A percentile compares a stretch with the other conserved stretches of the same genome.
Evolutionary conservation across 1,140 invertebrate genomes (phyloP).

Genomic region (Mercenaria mercenaria): DNA sequence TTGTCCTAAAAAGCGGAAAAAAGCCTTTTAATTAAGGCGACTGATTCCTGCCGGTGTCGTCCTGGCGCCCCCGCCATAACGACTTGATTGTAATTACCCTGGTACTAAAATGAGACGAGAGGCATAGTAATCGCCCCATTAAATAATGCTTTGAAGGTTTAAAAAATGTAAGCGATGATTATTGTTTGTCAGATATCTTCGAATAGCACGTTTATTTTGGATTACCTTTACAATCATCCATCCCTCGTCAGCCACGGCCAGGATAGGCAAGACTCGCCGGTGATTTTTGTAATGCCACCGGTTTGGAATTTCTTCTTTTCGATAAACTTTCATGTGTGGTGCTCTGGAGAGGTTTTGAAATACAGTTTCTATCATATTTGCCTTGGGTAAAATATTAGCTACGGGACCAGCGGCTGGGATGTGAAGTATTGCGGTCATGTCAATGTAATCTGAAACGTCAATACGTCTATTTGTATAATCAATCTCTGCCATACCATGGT

Average conservation of each 20-base stretch:
- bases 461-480: constrained; percentile 81
- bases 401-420: constrained; percentile 44
- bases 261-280: constrained; percentile 85
- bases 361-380: constrained; percentile 61
- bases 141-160: no score
- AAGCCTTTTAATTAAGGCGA: no score
- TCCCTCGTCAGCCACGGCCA: constrained; percentile 77
- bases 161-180: no score
- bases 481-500: constrained; percentile 91
- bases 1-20: no score
- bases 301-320: constrained; percentile 82
- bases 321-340: constrained; percentile 52
- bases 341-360: neutral
- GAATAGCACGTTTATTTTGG: no score
- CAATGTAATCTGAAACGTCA: constrained; percentile 55
- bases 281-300: constrained; percentile 89
- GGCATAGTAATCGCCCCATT: no score
- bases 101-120: no score
- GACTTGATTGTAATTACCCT: no score
- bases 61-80: no score
- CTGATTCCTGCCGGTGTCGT: no score
- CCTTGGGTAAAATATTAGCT: constrained; percentile 61
- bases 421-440: neutral
- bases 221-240: constrained; percentile 69
- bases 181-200: no score